phyloP scores from a whole-genome alignment of 2,888 invertebrate species.

The Cataglyphis altisquamis region DNA sequence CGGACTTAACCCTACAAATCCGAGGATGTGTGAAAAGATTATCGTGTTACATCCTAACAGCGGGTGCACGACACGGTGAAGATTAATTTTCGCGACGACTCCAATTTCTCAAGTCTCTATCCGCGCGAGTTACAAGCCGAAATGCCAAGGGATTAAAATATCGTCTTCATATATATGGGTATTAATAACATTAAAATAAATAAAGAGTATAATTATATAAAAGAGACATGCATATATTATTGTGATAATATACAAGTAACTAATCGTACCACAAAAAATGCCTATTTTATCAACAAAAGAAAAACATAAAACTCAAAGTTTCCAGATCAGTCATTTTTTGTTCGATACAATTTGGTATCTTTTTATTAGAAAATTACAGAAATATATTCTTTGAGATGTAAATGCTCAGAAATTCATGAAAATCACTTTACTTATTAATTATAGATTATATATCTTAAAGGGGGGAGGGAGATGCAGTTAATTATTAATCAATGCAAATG shows the following conservation, averaged over 20 bases:
- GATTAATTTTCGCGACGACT: conserved; percentile 45
- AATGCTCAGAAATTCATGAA: neutral
- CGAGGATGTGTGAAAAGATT: conserved; percentile 39
- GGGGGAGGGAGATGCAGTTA: neutral
- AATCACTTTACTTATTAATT: neutral
- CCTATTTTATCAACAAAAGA: neutral
- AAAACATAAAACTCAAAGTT: neutral
- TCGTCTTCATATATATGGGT: neutral
- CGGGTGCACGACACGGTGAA: neutral
- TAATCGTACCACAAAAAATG: neutral
- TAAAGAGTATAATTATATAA: neutral
- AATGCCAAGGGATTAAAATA: conserved; percentile 4
- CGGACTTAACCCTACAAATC: conserved; percentile 40
- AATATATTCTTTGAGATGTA: neutral
- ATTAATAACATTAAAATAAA: conserved; percentile 27
- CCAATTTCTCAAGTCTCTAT: conserved; percentile 38
- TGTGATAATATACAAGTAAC: neutral
- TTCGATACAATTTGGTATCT: neutral
- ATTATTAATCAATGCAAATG: neutral
- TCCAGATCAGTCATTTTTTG: neutral
- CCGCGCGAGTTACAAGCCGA: conserved; percentile 7
- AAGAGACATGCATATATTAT: neutral
- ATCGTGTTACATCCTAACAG: conserved; percentile 40
- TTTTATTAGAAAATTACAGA: neutral
- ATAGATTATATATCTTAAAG: neutral